Base-by-base conservation (phyloP, 2,797 vertebrate genomes). In the Staurois parvus region DNA sequence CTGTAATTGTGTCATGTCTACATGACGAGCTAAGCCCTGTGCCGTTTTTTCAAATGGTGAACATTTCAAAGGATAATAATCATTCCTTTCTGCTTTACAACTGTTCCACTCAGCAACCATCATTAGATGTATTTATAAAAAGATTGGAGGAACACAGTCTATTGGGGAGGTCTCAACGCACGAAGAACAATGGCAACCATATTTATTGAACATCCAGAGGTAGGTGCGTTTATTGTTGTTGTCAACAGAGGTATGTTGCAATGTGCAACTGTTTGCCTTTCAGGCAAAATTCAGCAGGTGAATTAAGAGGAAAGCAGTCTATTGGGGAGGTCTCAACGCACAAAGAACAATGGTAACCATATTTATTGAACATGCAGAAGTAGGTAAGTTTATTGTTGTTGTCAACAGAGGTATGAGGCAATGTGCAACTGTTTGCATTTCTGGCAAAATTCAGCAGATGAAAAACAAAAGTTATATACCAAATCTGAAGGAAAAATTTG, bases 1-100 rank as follows among this genome's bases (percentile, higher is more conserved):
- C 64, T 62, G 80, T 66, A 74, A 83, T 83, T 82, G 48, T 79
- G 32, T 82, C 64, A 77, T 48, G 66, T 86, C 78, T 81, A 37
- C 64, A 40, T 81, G 66, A 76, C 64, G 66, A 76, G 84, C 56
- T 76, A 45, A 62, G 62, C 40, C 32, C 45, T 66, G 2, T 66
- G 56, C 77, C 40, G 17, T 68, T 64, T 79, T 79, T 42, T 67
- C 42, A 42, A n/a, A 69, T 52, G 21, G 28, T 24, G 66, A 28
- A 48, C 12, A 48, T 79, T 48, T 79, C 45, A 48, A 30, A 56
- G 78, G 45, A 52, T 80, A 80, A 52, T 80, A 52, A 80, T 69
- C 66, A 34, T 64, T 69, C 29, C 64, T 64, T 79, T 45, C 12
- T 48, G 3, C 29, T 48, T 30, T 69, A 52, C 45, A 9, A 34